These are phyloP conservation scores for Scatophagus argus DNA, from an alignment of 2,113 vertebrate genomes.

Conservation along the genomic window DNA sequence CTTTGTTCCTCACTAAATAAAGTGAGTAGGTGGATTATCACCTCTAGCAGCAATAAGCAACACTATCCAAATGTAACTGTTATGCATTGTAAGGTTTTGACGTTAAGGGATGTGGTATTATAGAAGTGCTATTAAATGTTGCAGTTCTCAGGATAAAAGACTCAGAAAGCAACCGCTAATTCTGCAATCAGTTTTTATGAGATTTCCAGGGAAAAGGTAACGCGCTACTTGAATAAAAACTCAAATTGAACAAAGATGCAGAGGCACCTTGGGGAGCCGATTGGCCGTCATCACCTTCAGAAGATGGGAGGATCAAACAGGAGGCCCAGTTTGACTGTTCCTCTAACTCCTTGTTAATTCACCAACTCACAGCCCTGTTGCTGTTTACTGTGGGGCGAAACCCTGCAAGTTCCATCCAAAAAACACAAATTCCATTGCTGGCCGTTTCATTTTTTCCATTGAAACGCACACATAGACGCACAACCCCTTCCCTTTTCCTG, in stretches of 20 bases:
- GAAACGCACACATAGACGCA: slow-evolving; percentile 61
- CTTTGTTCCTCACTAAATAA: slow-evolving; percentile 13
- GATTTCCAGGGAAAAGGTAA: slow-evolving; percentile 53
- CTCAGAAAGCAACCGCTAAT: slow-evolving; percentile 15
- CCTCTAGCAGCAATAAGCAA: neutral
- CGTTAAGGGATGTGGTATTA: neutral
- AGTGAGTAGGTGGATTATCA: slow-evolving; percentile 12
- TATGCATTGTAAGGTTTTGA: neutral
- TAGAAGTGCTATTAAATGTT: neutral
- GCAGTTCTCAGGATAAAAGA: neutral
- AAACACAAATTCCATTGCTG: slow-evolving; percentile 83
- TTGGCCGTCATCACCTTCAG: slow-evolving; percentile 19
- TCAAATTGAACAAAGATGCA: slow-evolving; percentile 28
- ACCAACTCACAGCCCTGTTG: slow-evolving; percentile 80
- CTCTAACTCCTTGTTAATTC: slow-evolving; percentile 70
- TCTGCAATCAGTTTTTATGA: slow-evolving; percentile 49
- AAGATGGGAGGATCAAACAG: slow-evolving; percentile 69
- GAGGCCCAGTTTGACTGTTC: slow-evolving; percentile 31
- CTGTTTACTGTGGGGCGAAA: slow-evolving; percentile 91
- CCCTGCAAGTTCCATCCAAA: slow-evolving; percentile 83
- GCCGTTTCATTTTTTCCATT: slow-evolving; percentile 89
- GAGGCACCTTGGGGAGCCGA: slow-evolving; percentile 18
- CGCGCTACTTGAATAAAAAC: slow-evolving; percentile 20
- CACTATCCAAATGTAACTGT: neutral
- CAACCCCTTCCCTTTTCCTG: slow-evolving; percentile 79